Base-by-base conservation (phyloP, 2,888 invertebrate species). In the Brachyopa scutellaris region DNA sequence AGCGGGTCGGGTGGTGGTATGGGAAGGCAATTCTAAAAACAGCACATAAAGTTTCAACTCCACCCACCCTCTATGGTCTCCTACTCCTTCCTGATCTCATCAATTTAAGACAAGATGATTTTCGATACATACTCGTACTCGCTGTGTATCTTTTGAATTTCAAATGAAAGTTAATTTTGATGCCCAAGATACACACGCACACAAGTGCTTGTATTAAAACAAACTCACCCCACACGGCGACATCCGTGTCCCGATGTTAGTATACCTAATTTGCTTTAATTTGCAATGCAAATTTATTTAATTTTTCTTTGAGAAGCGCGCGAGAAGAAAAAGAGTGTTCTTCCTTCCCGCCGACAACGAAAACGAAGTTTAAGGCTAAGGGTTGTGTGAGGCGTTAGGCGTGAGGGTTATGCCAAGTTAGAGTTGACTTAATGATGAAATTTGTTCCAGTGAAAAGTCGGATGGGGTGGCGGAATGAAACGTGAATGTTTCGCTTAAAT, bases 221-320 rank as follows among this genome's bases (percentile, higher is more conserved):
- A 36, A 59, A 36, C 49, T 66, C 23, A 36, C 26, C 51, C 21
- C 7, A 45, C 7, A 47, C 21, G 42, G 23, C 40, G 38, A 49
- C 29, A 70, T 49, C 59, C 19, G 45, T 69, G 36, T 57, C 55
- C 31, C 17, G 55, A 66, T 79, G 70, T 77, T 69, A 55, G 69
- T 42, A 57, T 76, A 82, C 72, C 77, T 82, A 82, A 82, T 82
- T 82, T 77, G 77, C 66, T 82, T 72, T 76, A 82, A 82, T 82
- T 82, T 82, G 77, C 77, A 82, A 77, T 82, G 77, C 82, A 82
- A 82, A 82, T 82, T 79, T 73, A 66, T 79, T 64, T 72, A 70
- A 72, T 72, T 72, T 78, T 72, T 57, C 64, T 70, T 70, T 70
- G 45, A 47, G 45, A 69, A 69, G 45, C 40, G n/a, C n/a, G n/a